Evolutionary conservation across 2,113 vertebrate species (phyloP), one percentile per base, ranked within the genome.

Genomic region (Carlito syrichta): DNA sequence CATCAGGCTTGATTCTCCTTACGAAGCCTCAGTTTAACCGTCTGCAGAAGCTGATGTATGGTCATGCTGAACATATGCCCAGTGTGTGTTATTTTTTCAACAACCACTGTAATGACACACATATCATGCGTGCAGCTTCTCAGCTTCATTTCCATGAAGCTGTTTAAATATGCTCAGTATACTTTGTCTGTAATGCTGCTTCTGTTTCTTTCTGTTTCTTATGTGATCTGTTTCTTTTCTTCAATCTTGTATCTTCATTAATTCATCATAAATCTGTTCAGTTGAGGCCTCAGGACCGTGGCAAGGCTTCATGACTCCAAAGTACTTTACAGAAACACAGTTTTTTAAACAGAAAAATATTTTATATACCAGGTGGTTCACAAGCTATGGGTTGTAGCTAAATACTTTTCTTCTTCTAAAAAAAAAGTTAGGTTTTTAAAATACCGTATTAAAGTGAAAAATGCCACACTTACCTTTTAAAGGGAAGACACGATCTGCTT

Each of bases 371-470:
- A 87, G 32, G 22, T 69, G n/a, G 11, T 71, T 96, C 84, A 69
- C 60, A 63, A 91, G 30, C 68, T 66, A 30, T 78, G 86, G 60
- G 14, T 92, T 79, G 2, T 94, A 90, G 16, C 76, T 89, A 86
- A 85, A n/a, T 62, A n/a, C 68, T 81, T 87, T 81, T 96, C 86
- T 79, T 58, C 74, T 92, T 50, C 45, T 85, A 68, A 45, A 81
- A 58, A 58, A 71, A 35, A 52, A 86, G 52, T 79, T 27, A 54
- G 43, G 14, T 91, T 95, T 97, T 93, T 66, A 40, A 8, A 58
- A 77, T 85, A 45, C 86, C 78, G 84, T 96, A 92, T 89, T 89
- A 62, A 91, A 94, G 58, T 95, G 19, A 78, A 62, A 94, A 96
- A 58, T 92, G 62, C 92, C 95, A 95, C 68, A 54, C 56, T 84